A percentile compares a stretch with the other conserved stretches of the same genome.
These are phyloP conservation scores for Rousettus leschenaultii DNA, from an alignment of 2,113 vertebrate species.

Conservation along the genomic window DNA sequence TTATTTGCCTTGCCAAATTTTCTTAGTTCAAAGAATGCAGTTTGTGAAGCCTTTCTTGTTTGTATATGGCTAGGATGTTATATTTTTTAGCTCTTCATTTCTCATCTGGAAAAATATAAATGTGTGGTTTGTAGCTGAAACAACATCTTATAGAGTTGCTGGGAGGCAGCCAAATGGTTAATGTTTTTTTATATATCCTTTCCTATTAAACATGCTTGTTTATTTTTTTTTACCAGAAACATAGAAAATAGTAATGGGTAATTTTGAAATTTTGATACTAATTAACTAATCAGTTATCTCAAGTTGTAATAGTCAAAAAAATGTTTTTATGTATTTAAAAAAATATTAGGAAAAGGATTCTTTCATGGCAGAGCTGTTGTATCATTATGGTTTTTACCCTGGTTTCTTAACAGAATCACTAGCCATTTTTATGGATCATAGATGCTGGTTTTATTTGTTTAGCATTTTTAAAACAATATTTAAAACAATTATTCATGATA, in stretches of 20 bases:
- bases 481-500: not conserved
- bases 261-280: not conserved
- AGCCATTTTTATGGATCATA: not conserved
- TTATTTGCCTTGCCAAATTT: constrained; percentile 16
- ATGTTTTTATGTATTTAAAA: constrained; percentile 22
- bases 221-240: not conserved
- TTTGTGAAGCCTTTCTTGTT: not conserved
- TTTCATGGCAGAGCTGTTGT: constrained; percentile 7
- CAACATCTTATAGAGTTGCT: constrained; percentile 20
- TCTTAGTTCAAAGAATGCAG: not conserved
- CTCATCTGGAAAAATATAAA: not conserved
- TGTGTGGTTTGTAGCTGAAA: not conserved
- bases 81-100: not conserved
- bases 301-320: not conserved
- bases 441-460: not conserved
- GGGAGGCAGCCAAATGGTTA: not conserved
- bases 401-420: not conserved
- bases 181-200: not conserved
- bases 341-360: not conserved
- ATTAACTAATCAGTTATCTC: not conserved
- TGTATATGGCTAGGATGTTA: not conserved
- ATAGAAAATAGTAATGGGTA: not conserved
- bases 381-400: not conserved
- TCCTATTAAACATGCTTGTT: not conserved
- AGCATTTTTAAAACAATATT: not conserved